phyloP scores from a whole-genome alignment of 2,113 vertebrate genomes.

The Percopsis transmontana region DNA sequence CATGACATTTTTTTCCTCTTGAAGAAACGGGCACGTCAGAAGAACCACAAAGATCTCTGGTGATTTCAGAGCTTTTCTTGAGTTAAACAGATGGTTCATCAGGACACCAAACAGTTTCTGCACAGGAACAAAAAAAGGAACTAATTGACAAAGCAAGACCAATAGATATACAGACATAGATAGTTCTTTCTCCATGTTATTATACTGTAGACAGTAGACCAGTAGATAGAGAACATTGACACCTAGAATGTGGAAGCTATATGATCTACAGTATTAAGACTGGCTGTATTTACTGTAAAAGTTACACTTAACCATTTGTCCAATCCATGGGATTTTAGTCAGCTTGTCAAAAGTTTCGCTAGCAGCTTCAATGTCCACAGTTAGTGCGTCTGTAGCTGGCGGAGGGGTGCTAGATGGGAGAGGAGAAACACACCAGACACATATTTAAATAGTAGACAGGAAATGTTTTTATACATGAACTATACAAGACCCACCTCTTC shows the following conservation, averaged over 20 bases:
- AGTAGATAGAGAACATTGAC: not conserved
- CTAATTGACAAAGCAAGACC: too few species aligned
- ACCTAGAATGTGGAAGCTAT: not conserved
- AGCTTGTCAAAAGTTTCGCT: conserved; percentile 56
- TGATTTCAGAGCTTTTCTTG: conserved; percentile 38
- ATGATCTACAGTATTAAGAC: not conserved
- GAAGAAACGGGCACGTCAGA: conserved; percentile 58
- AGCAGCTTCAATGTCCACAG: conserved; percentile 68
- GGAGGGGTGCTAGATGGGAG: conserved; percentile 33
- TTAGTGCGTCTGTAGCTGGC: conserved; percentile 29
- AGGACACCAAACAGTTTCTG: conserved; percentile 20
- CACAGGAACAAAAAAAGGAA: conserved; percentile 7
- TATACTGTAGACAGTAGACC: not conserved
- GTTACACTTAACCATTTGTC: conserved; percentile 51
- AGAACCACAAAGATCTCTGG: conserved; percentile 68
- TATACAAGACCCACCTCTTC: too few species aligned
- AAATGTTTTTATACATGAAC: too few species aligned
- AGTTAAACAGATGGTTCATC: not conserved
- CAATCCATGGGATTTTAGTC: conserved; percentile 62
- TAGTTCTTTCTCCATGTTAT: too few species aligned
- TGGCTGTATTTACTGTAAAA: not conserved
- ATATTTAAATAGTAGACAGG: too few species aligned
- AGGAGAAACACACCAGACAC: not conserved
- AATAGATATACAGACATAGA: too few species aligned
- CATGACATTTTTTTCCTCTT: conserved; percentile 47